phyloP scores from a whole-genome alignment of 2,797 vertebrate species.

The Rhadinocentrus ornatus region DNA sequence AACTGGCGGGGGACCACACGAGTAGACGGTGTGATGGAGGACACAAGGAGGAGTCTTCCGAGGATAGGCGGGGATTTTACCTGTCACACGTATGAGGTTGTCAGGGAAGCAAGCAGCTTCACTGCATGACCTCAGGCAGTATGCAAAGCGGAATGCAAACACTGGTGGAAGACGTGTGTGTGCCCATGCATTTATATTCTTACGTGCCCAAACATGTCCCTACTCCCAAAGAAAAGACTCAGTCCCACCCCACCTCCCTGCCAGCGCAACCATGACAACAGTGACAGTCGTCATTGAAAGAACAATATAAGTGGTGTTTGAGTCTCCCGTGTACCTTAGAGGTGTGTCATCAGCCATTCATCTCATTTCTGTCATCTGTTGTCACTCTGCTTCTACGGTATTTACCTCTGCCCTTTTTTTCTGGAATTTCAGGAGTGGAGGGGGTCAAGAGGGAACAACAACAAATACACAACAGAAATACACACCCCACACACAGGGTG shows the following conservation, averaged over 20 bases:
- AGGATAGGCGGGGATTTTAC: constrained; percentile 11
- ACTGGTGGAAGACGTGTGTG: constrained; percentile 23
- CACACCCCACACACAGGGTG: background rate
- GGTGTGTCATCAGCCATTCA: constrained; percentile 38
- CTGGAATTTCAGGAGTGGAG: background rate
- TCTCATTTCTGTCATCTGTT: constrained; percentile 24
- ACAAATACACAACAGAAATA: background rate
- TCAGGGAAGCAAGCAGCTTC: constrained; percentile 29
- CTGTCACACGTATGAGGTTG: constrained; percentile 28
- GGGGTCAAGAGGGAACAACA: background rate
- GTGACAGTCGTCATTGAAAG: constrained; percentile 27
- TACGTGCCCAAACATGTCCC: constrained; percentile 49
- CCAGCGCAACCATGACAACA: constrained; percentile 23
- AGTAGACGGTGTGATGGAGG: constrained; percentile 13
- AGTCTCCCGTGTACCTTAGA: constrained; percentile 27
- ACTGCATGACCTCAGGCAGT: constrained; percentile 49
- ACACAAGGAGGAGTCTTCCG: background rate
- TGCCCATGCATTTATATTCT: constrained; percentile 1
- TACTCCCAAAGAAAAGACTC: constrained; percentile 7
- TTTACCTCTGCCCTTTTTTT: constrained; percentile 19
- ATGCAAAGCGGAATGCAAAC: constrained; percentile 72
- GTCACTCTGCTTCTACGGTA: background rate
- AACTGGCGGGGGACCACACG: background rate
- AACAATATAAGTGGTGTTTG: constrained; percentile 36
- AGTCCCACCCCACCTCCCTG: background rate